A percentile compares a stretch with the other conserved stretches of the same genome.
phyloP scores from a whole-genome alignment of 2,888 invertebrate species.

The Cantharis rufa region DNA sequence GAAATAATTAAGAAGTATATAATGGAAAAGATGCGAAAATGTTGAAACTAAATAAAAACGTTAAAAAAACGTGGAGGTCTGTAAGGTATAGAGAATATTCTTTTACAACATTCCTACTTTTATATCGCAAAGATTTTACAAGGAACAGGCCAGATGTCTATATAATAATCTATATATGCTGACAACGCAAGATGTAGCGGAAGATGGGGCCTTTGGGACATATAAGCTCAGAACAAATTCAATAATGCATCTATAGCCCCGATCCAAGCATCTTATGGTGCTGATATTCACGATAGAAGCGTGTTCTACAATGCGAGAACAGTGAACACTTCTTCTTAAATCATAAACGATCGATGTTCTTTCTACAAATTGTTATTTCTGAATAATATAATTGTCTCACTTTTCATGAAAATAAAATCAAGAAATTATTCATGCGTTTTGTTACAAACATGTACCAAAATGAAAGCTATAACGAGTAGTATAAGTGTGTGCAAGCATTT shows the following conservation, averaged over 20 bases:
- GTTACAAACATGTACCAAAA: conserved; percentile 13
- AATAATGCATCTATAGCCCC: conserved; percentile 55
- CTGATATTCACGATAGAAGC: conserved; percentile 30
- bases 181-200: conserved; percentile 56
- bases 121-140: conserved; percentile 55
- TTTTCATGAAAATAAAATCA: conserved; percentile 42
- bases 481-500: conserved; percentile 41
- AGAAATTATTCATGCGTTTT: conserved; percentile 44
- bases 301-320: conserved; percentile 44
- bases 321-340: conserved; percentile 50
- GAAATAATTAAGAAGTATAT: not conserved
- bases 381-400: conserved; percentile 21
- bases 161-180: conserved; percentile 60
- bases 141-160: conserved; percentile 57
- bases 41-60: not conserved
- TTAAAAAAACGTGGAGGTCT: conserved; percentile 6
- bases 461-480: conserved; percentile 31
- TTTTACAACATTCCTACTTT: conserved; percentile 46
- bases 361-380: conserved; percentile 8
- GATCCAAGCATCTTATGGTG: conserved; percentile 38
- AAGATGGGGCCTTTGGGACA: conserved; percentile 54
- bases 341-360: conserved; percentile 34
- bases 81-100: conserved; percentile 26
- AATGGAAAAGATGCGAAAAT: not conserved
- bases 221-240: conserved; percentile 57